Evolutionary conservation across 2,888 invertebrate genomes (phyloP), one percentile per base, ranked within the genome.

Genomic region (Tuberolachnus salignus): DNA sequence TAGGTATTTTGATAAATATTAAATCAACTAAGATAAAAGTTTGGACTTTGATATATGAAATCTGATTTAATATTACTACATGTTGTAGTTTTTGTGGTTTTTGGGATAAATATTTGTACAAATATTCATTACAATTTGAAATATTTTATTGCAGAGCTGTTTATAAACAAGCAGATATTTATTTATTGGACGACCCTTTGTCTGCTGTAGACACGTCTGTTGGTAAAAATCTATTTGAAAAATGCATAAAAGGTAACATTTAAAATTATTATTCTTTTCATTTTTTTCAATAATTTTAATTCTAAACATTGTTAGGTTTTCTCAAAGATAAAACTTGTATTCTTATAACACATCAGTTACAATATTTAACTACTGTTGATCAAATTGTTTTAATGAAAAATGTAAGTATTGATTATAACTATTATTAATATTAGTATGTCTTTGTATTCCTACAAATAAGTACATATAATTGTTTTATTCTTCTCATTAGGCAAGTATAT

Each of bases 301-400:
- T 34, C 6, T 4, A 34, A 3, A 34, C 6, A 34, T 34, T 4
- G 0, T 86, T 86, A 81, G 89, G 88, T 13, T 82, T 80, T 83
- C 85, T 94, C 78, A 87, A 87, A 59, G 88, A 88, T 16, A 91
- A 92, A 84, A 91, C 92, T 10, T 89, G 92, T 0, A 87, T 94
- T 64, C 86, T 94, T 78, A 91, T 94, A 3, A 95, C 94, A 0
- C 94, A 95, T 87, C 95, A 95, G 84, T 85, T 94, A 69, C 94
- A 95, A 84, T 94, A 92, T 82, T 86, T 92, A 11, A 90, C 90
- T 83, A 87, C 88, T 53, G 91, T 90, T 1, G 90, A 92, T 84
- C 89, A 88, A 80, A 88, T 88, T 46, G 82, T 87, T 19, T 83
- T 87, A 4, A 82, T 87, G 21, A 84, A 87, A 78, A 86, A 91